Conservation (phyloP, 2,888 invertebrate species). For the Drosophila nigricruria region DNA sequence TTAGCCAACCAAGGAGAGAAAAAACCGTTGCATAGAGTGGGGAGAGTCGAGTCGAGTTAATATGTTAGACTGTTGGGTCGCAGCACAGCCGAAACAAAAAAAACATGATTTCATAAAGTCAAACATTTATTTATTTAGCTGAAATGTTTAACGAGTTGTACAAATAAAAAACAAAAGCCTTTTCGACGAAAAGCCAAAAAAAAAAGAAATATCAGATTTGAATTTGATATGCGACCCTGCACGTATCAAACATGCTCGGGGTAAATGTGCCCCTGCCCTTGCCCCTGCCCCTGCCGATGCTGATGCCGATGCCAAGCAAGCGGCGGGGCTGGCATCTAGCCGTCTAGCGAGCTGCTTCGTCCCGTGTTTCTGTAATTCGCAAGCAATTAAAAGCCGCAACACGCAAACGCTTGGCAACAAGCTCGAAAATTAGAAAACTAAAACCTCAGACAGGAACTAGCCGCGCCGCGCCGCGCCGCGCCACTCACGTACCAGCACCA, state of each 20-base stretch:
- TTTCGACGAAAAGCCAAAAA: conserved; percentile 48
- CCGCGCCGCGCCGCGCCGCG: conserved; percentile 25
- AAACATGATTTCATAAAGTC: conserved; percentile 19
- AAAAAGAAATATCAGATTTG: conserved; percentile 45
- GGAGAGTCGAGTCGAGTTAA: neutral
- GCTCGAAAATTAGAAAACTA: conserved; percentile 55
- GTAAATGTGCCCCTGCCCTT: neutral
- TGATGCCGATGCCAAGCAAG: neutral
- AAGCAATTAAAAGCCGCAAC: conserved; percentile 69
- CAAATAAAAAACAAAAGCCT: conserved; percentile 9
- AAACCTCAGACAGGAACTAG: conserved; percentile 64
- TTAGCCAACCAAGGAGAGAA: neutral
- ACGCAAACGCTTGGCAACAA: conserved; percentile 69
- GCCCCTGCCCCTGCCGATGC: neutral
- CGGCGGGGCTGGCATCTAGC: neutral
- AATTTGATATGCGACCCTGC: conserved; percentile 53
- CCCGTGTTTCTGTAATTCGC: conserved; percentile 69
- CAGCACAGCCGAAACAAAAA: conserved; percentile 10
- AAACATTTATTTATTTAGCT: conserved; percentile 33
- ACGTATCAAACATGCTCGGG: conserved; percentile 60
- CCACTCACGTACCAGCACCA: conserved; percentile 29
- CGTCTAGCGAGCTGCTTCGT: conserved; percentile 3
- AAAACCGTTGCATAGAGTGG: neutral
- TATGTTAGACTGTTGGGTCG: neutral
- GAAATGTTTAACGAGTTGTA: conserved; percentile 38